These are phyloP conservation scores for Halcyon senegalensis DNA, from an alignment of 2,113 vertebrate genomes.

Conservation along the genomic window DNA sequence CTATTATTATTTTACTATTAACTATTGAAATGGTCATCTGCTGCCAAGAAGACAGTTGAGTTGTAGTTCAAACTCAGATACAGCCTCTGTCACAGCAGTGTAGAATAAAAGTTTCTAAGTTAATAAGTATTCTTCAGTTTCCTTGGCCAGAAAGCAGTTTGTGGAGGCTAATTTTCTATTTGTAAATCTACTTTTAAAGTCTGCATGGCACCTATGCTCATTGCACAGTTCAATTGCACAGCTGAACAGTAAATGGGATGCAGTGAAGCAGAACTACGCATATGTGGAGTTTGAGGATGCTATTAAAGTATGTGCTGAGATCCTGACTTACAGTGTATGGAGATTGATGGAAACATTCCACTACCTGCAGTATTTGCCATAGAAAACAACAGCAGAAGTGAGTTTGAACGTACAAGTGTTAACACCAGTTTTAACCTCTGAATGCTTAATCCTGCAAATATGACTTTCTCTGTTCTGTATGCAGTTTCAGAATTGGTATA, in stretches of 20 bases:
- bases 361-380: not conserved
- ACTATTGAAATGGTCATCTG: not conserved
- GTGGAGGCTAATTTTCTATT: not conserved
- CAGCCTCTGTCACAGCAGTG: not conserved
- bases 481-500: not conserved
- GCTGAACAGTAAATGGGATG: constrained; percentile 1
- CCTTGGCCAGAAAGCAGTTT: not conserved
- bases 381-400: not conserved
- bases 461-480: not conserved
- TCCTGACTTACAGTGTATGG: not conserved
- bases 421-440: not conserved
- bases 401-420: not conserved
- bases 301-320: not conserved
- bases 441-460: not conserved
- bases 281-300: not conserved
- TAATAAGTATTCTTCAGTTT: not conserved
- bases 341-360: not conserved
- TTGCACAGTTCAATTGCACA: not conserved
- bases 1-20: not conserved
- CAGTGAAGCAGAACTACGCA: constrained; percentile 4
- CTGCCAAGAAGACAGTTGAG: not conserved
- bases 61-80: not conserved
- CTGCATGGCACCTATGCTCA: not conserved
- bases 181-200: not conserved
- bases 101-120: not conserved